Evolutionary conservation across 1,140 invertebrate species (phyloP).

Genomic region (Drosophila sp.): DNA sequence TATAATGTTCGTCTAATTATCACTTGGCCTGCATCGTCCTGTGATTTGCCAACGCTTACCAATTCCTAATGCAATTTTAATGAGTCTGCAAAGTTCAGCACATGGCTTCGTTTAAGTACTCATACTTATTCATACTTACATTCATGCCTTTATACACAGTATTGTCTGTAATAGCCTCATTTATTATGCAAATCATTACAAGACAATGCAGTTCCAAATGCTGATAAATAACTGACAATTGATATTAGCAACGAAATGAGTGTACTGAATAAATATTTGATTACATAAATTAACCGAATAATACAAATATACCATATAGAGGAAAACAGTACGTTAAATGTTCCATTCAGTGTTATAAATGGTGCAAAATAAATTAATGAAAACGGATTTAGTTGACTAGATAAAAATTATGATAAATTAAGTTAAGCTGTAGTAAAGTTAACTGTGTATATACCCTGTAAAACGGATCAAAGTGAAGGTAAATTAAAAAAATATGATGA

Average conservation of each 20-base stretch:
- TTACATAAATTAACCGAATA: not conserved
- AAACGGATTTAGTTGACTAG: not conserved
- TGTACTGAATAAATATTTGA: constrained; percentile 2
- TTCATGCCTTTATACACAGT: constrained; percentile 5
- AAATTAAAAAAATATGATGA: not conserved
- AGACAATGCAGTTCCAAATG: constrained; percentile 16
- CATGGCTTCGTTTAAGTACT: constrained; percentile 6
- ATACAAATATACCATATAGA: not conserved
- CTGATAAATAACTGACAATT: constrained; percentile 1
- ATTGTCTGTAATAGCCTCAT: constrained; percentile 30
- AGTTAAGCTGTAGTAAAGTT: not conserved
- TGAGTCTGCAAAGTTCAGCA: constrained; percentile 45
- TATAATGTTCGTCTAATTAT: constrained; percentile 51
- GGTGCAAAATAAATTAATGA: not conserved
- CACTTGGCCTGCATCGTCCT: constrained; percentile 23
- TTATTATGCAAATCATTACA: constrained; percentile 62
- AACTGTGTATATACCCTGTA: not conserved
- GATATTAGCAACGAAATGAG: not conserved
- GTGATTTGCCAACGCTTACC: constrained; percentile 5
- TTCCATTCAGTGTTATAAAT: constrained; percentile 5
- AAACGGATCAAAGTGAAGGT: not conserved
- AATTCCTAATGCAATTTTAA: constrained; percentile 70
- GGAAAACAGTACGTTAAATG: not conserved
- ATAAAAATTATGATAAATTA: constrained; percentile 14
- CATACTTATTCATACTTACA: constrained; percentile 24